Evolutionary conservation across 2,888 invertebrate genomes (phyloP), one percentile per base, ranked within the genome.

Genomic region (Nemurella pictetii): DNA sequence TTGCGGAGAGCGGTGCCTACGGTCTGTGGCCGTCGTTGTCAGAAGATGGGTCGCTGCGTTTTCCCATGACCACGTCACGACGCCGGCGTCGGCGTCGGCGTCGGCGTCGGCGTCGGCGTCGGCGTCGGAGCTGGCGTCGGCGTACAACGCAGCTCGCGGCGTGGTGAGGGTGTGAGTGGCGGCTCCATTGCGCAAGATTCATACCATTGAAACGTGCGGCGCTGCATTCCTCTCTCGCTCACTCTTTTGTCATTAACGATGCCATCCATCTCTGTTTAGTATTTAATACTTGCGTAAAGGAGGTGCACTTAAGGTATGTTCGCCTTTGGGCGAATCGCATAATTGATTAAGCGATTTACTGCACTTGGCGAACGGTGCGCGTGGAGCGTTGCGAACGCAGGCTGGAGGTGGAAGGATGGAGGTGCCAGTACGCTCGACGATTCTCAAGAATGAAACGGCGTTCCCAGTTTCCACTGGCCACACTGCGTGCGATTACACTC

Each of bases 41-140:
- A 84, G 85, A 82, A 85, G 85, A 85, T 84, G 84, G 82, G 77
- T 75, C 82, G 83, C 80, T 7, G 35, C 55, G 55, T 55, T 55
- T 55, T 20, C 55, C 77, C 27, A 73, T 80, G 85, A 28, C 77
- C 80, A 36, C 85, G 85, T 36, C 85, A 75, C 74, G 81, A 36
- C 83, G 73, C 73, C 32, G 83, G 73, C 74, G 83, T 32, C 26
- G 86, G 35, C 81, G 84, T 83, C 80, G 72, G 77, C 75, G 83
- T 80, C 74, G 83, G 85, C 80, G 80, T 75, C 82, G 73, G 90
- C 89, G 89, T 88, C 89, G 89, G 88, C 88, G 88, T 88, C n/a
- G n/a, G n/a, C n/a, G n/a, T n/a, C n/a, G n/a, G n/a, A n/a, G 89
- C 89, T 89, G 89, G 89, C 89, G 89, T 89, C 89, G 89, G 88